Percentiles rank a stretch among this genome's conserved stretches.
Conservation (phyloP, 2,113 vertebrate genomes). For the Centropus unirufus region DNA sequence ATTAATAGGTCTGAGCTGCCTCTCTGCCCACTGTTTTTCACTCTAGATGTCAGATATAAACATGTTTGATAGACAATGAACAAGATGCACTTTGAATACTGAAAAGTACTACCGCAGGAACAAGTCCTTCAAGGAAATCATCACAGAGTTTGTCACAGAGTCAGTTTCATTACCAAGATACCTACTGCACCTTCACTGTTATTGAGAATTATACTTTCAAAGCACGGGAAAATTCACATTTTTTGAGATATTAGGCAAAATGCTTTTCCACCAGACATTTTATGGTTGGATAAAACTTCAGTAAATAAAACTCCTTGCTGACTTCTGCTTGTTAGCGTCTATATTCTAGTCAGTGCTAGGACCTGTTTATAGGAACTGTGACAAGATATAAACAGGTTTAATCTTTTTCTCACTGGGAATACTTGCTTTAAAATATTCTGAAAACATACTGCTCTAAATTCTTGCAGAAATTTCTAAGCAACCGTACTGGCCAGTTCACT, state of each 20-base stretch:
- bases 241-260: not conserved
- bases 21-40: not conserved
- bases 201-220: slow-evolving; percentile 38
- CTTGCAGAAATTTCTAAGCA: not conserved
- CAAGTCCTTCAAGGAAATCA: slow-evolving; percentile 3
- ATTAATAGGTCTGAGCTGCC: not conserved
- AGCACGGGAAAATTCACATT: slow-evolving; percentile 18
- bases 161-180: slow-evolving; percentile 45
- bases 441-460: not conserved
- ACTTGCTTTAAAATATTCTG: not conserved
- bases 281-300: not conserved
- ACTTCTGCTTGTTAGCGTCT: not conserved
- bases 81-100: not conserved
- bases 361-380: not conserved
- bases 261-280: not conserved
- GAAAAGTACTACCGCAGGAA: not conserved
- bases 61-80: not conserved
- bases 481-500: not conserved
- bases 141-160: not conserved
- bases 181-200: not conserved
- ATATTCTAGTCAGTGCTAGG: not conserved
- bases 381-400: not conserved
- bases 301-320: not conserved
- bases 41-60: not conserved
- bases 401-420: not conserved